A percentile compares a stretch with the other conserved stretches of the same genome.
Conservation (phyloP, 53 echinoderm and acorn worm species). For the Luidia sarsii region DNA sequence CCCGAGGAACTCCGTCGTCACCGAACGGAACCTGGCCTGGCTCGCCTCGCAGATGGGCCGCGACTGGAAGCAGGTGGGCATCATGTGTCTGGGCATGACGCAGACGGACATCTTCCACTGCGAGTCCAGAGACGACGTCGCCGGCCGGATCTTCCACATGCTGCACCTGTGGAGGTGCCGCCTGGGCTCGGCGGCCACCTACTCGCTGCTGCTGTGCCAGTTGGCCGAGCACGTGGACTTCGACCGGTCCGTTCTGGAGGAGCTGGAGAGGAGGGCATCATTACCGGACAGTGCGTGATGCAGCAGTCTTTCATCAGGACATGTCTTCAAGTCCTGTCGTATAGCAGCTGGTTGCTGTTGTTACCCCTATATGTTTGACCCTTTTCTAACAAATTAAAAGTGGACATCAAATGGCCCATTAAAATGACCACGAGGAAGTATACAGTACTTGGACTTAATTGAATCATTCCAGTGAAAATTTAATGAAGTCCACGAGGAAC, state of each 20-base stretch:
- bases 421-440: no score
- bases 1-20: no score
- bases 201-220: background rate
- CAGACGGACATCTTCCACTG: conserved; percentile 37
- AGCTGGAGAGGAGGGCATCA: background rate
- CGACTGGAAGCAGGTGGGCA: conserved; percentile 57
- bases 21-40: conserved; percentile 45
- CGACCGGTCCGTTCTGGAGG: background rate
- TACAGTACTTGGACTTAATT: no score
- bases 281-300: no score
- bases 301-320: no score
- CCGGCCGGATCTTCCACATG: conserved; percentile 25
- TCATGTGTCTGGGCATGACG: conserved; percentile 18
- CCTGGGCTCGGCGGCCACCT: conserved; percentile 2
- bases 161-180: conserved; percentile 39
- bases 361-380: no score
- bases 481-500: no score
- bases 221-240: background rate
- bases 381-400: no score
- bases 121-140: background rate
- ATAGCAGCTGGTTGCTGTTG: no score
- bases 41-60: conserved; percentile 37
- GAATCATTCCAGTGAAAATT: no score
- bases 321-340: no score
- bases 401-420: no score